Evolutionary conservation across 2,113 vertebrate genomes (phyloP), one percentile per base, ranked within the genome.

Genomic region (Dromas ardeola): DNA sequence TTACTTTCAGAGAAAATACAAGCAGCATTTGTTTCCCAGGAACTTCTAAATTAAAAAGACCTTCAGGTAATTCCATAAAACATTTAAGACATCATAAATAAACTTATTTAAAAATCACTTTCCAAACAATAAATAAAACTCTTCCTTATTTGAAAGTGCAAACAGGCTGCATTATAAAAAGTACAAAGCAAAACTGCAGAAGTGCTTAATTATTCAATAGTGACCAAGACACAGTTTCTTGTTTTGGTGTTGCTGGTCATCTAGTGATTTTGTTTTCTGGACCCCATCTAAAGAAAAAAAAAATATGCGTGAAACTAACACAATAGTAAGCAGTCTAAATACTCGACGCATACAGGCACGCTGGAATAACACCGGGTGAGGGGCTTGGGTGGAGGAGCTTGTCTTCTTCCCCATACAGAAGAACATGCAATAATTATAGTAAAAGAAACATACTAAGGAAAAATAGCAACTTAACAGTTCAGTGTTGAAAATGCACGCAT

Each of bases 221-320:
- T 96, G 95, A 83, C 96, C 98, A 66, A 98, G 97, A 95, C 97
- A 97, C 13, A 98, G 93, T 79, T 98, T 98, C 96, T 98, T 98
- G 92, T 80, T 97, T 65, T 96, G 97, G 93, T 95, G 97, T 58
- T 95, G 96, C 30, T 97, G 98, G n/a, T 98, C 98, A n/a, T 96
- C 95, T 72, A 86, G 29, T 2, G 91, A 90, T 43, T 73, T 81
- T 47, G 85, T 88, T 86, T 95, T 96, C 95, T 97, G 66, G 81
- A 97, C 43, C 12, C 98, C 98, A 86, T 98, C 98, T 98, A 87
- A 85, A 78, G 34, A 45, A 67, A 87, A 90, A 69, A 87, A 71
- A n/a, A 43, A 5, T 40, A 87, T 0, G 18, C 10, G 47, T 45
- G 83, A 92, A 94, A 77, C 56, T 69, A 91, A 62, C 47, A 47